These are phyloP conservation scores for Hybos culiciformis DNA, from an alignment of 2,888 invertebrate genomes.

Conservation along the genomic window DNA sequence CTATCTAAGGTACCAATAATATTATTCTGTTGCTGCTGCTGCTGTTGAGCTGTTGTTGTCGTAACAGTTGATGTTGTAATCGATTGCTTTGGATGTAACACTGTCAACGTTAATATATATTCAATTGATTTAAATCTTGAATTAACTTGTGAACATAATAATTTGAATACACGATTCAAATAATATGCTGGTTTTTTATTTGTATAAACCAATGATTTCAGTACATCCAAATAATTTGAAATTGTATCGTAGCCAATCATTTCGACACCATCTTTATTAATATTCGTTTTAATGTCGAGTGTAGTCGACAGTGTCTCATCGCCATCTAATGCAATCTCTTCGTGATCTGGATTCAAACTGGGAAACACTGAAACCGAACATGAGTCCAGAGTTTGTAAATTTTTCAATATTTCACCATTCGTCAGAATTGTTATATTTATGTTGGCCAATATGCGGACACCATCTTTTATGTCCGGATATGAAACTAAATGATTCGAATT, in stretches of 20 bases:
- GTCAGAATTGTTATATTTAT: slow-evolving; percentile 54
- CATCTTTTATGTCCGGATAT: slow-evolving; percentile 38
- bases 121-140: slow-evolving; percentile 92
- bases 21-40: slow-evolving; percentile 9
- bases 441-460: slow-evolving; percentile 79
- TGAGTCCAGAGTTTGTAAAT: slow-evolving; percentile 65
- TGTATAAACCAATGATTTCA: slow-evolving; percentile 60
- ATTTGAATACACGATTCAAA: slow-evolving; percentile 85
- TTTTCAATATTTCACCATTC: slow-evolving; percentile 20
- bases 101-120: slow-evolving; percentile 83
- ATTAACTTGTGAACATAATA: slow-evolving; percentile 88
- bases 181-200: slow-evolving; percentile 95
- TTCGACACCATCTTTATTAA: slow-evolving; percentile 76
- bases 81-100: slow-evolving; percentile 63
- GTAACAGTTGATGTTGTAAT: slow-evolving; percentile 43
- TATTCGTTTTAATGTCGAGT: slow-evolving; percentile 45
- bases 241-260: slow-evolving; percentile 33
- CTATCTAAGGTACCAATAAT: no score
- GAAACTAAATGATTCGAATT: slow-evolving; percentile 33
- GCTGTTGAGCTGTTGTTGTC: slow-evolving; percentile 41
- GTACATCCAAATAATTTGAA: slow-evolving; percentile 30
- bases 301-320: slow-evolving; percentile 31
- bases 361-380: slow-evolving; percentile 92
- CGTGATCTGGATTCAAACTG: slow-evolving; percentile 89
- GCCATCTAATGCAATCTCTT: slow-evolving; percentile 44